Evolutionary conservation across 2,113 vertebrate species (phyloP), one percentile per base, ranked within the genome.

Genomic region (Rhinopithecus roxellana): DNA sequence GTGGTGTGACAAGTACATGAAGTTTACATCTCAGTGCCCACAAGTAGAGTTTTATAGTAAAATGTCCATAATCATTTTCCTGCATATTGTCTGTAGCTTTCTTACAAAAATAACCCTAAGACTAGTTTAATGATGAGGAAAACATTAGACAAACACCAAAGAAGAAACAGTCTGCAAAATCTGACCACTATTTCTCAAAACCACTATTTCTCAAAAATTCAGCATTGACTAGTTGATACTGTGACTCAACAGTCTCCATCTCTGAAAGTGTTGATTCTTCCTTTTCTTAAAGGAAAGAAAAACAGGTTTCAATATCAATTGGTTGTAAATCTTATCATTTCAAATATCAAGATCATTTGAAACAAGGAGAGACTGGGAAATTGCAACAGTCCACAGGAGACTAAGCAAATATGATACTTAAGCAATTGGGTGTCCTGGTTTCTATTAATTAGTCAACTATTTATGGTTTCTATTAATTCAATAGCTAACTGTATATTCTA

Each of bases 351-450:
- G 14, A 69, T 12, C 27, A 13, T 8, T 16, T 1, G 2, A 55
- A 57, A 35, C 22, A 27, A 35, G 7, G n/a, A 22, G 14, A 52
- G 14, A 43, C n/a, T 6, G 43, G 23, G 30, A 12, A 45, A 9
- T 4, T 57, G n/a, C 64, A 12, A 14, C 0, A 23, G 75, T 3
- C 18, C 61, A 20, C 10, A 48, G 30, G 40, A 30, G 5, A 5
- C 3, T 2, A 38, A 40, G 22, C 3, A 20, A n/a, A 11, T 2
- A 13, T 2, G 18, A 45, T 2, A 9, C 4, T 20, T 1, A 55
- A 3, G 27, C 86, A 2, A 3, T 16, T 6, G 4, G 35, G 2
- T 1, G 2, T 38, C 67, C 20, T n/a, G 6, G 8, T 27, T 10
- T 18, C 59, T 61, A 27, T 27, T 61, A 61, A 61, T 12, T 61